Evolutionary conservation across 1,140 invertebrate genomes (phyloP).

Genomic region (Drosophila azteca): DNA sequence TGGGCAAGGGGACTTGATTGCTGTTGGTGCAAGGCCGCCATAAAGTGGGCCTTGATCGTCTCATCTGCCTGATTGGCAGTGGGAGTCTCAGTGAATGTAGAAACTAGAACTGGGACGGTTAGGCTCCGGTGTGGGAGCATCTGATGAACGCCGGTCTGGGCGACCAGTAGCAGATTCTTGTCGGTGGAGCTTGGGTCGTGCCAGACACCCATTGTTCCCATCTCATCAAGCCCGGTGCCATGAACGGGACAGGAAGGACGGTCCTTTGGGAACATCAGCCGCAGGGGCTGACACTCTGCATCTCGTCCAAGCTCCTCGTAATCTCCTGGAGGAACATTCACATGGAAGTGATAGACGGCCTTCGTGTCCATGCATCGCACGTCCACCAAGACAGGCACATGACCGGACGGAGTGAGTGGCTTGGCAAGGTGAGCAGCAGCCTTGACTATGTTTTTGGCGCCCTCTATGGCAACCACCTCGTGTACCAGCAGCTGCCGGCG

Average conservation of each 20-base stretch:
- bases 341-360: constrained; percentile 53
- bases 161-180: constrained; percentile 23
- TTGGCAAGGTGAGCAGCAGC: constrained; percentile 45
- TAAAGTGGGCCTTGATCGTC: constrained; percentile 28
- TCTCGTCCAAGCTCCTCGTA: neutral
- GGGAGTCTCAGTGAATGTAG: constrained; percentile 16
- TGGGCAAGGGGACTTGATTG: constrained; percentile 29
- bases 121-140: neutral
- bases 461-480: constrained; percentile 60
- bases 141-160: constrained; percentile 39
- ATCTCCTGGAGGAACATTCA: constrained; percentile 38
- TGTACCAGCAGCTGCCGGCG: constrained; percentile 35
- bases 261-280: constrained; percentile 6
- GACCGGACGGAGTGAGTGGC: constrained; percentile 32
- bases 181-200: neutral
- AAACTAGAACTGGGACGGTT: neutral
- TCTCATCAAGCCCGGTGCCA: neutral
- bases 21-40: constrained; percentile 31
- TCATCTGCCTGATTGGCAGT: constrained; percentile 4
- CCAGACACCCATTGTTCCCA: neutral
- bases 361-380: constrained; percentile 46
- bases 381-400: constrained; percentile 62
- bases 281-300: constrained; percentile 12
- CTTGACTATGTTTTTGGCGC: constrained; percentile 49
- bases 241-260: constrained; percentile 42